These are phyloP conservation scores for Teleopsis dalmanni DNA, from an alignment of 1,140 invertebrate genomes.

Conservation along the genomic window DNA sequence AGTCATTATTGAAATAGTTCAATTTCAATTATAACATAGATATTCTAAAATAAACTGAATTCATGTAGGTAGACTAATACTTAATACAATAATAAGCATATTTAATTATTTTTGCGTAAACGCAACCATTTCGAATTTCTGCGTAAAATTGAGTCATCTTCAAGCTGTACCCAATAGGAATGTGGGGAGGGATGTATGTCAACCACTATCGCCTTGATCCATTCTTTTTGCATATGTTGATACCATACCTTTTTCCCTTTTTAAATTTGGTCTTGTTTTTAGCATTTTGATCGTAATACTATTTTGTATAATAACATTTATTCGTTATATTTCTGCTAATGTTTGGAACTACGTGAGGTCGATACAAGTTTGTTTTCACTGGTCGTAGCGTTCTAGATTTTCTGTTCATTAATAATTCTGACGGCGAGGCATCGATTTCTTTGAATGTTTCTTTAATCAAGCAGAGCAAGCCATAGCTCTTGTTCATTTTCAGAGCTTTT, in stretches of 20 bases:
- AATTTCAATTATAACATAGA: too few species aligned
- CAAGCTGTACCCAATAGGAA: neutral
- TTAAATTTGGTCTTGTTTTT: neutral
- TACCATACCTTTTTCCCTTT: neutral
- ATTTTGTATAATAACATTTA: neutral
- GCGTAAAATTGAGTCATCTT: neutral
- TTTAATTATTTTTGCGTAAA: too few species aligned
- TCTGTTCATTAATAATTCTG: constrained; percentile 17
- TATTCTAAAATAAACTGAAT: too few species aligned
- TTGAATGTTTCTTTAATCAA: constrained; percentile 17
- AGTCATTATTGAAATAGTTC: too few species aligned
- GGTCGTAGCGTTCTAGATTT: constrained; percentile 14
- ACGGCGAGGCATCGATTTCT: constrained; percentile 12
- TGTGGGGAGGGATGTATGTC: neutral
- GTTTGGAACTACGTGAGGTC: neutral
- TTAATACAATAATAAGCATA: too few species aligned
- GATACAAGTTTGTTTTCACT: neutral
- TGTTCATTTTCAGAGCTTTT: constrained; percentile 16
- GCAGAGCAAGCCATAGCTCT: constrained; percentile 12
- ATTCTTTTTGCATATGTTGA: neutral
- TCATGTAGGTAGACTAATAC: too few species aligned
- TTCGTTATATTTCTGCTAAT: neutral
- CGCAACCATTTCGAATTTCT: constrained; percentile 1
- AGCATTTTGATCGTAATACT: neutral
- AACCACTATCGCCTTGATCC: neutral